Conservation (phyloP, 2,888 invertebrate genomes). For the Cephalotes varians region DNA sequence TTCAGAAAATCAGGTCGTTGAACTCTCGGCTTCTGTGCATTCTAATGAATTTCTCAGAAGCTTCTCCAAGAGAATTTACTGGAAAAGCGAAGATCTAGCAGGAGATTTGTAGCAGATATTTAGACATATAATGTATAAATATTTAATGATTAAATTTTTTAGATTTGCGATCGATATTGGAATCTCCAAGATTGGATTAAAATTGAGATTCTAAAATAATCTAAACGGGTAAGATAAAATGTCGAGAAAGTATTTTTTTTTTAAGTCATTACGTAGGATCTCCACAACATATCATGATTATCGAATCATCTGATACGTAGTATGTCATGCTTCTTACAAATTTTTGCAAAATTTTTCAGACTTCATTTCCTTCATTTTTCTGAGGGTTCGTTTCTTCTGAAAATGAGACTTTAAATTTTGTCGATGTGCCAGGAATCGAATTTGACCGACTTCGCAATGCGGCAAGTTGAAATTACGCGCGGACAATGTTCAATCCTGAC, state of each 20-base stretch:
- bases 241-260: not conserved
- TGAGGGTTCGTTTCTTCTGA: not conserved
- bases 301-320: not conserved
- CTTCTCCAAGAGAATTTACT: not conserved
- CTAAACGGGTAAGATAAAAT: not conserved
- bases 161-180: not conserved
- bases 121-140: not conserved
- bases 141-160: not conserved
- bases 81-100: not conserved
- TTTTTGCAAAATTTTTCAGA: not conserved
- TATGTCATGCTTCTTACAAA: not conserved
- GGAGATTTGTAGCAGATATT: not conserved
- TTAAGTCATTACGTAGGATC: not conserved
- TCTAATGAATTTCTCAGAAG: not conserved
- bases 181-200: not conserved
- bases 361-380: not conserved
- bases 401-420: not conserved
- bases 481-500: constrained; percentile 29
- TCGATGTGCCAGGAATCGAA: constrained; percentile 16
- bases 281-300: not conserved
- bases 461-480: constrained; percentile 23
- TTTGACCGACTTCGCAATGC: constrained; percentile 26
- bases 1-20: constrained; percentile 33
- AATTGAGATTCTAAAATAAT: not conserved
- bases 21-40: not conserved